These are phyloP conservation scores for Philotrypesis tridentata DNA, from an alignment of 1,140 invertebrate genomes.

Conservation along the genomic window DNA sequence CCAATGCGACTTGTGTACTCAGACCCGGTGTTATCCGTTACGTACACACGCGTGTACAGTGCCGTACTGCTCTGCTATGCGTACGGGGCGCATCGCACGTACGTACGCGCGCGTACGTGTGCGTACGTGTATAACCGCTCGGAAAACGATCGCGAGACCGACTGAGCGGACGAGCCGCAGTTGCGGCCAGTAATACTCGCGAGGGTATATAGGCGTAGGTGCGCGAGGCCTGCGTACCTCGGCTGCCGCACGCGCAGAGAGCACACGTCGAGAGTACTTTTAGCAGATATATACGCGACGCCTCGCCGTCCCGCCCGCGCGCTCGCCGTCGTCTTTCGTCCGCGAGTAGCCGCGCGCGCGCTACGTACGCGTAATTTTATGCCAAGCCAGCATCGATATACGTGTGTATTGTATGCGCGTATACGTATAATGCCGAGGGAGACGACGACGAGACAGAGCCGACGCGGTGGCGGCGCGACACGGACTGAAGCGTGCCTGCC, in stretches of 20 bases:
- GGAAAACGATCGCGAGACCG: not conserved
- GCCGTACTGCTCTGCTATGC: not conserved
- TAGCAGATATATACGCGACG: no score
- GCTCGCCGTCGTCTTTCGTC: no score
- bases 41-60: no score
- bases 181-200: not conserved
- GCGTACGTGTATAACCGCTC: no score
- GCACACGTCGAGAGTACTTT: conserved; percentile 48
- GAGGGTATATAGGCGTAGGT: not conserved
- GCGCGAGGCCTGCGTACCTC: conserved; percentile 24
- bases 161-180: not conserved
- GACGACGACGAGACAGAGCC: conserved; percentile 43
- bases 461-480: conserved; percentile 54
- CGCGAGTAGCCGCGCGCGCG: no score
- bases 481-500: conserved; percentile 22
- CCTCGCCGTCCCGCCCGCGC: no score
- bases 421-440: conserved; percentile 31
- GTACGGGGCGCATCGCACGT: no score
- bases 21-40: no score
- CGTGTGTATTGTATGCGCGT: conserved; percentile 22
- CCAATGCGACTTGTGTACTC: not conserved
- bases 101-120: no score
- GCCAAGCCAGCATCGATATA: no score
- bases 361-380: no score
- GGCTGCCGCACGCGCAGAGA: conserved; percentile 50